Percentiles rank a stretch among this genome's conserved stretches.
These are phyloP conservation scores for Nylanderia fulva DNA, from an alignment of 1,140 invertebrate genomes.

Conservation along the genomic window DNA sequence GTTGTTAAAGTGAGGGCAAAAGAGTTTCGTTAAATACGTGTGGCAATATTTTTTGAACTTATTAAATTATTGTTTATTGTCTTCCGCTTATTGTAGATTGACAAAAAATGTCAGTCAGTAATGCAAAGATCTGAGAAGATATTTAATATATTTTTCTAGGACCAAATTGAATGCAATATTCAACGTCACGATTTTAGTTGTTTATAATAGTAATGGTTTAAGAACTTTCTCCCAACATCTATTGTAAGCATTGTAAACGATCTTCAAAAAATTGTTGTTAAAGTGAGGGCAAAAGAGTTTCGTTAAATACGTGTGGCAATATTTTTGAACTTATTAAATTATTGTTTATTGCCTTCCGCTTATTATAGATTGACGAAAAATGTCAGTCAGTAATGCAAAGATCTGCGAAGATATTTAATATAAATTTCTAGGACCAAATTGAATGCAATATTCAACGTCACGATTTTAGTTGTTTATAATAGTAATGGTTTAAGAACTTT, in stretches of 20 bases:
- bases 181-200: background rate
- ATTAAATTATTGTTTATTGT: background rate
- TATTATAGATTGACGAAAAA: background rate
- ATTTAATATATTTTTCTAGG: conserved; percentile 64
- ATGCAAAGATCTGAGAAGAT: background rate
- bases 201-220: background rate
- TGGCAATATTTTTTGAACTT: background rate
- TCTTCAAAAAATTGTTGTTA: background rate
- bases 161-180: conserved; percentile 73
- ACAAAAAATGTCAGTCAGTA: background rate
- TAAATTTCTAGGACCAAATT: conserved; percentile 71
- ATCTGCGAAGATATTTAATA: conserved; percentile 53
- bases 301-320: background rate
- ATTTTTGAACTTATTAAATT: background rate
- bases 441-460: conserved; percentile 63
- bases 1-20: background rate
- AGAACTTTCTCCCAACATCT: background rate
- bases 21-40: background rate
- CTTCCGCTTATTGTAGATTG: background rate
- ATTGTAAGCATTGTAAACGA: background rate
- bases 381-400: too few relatives aligned
- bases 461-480: background rate
- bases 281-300: background rate
- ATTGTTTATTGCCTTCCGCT: background rate
- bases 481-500: background rate